phyloP scores from a whole-genome alignment of 2,888 invertebrate species.

The Tenthredo amoena region DNA sequence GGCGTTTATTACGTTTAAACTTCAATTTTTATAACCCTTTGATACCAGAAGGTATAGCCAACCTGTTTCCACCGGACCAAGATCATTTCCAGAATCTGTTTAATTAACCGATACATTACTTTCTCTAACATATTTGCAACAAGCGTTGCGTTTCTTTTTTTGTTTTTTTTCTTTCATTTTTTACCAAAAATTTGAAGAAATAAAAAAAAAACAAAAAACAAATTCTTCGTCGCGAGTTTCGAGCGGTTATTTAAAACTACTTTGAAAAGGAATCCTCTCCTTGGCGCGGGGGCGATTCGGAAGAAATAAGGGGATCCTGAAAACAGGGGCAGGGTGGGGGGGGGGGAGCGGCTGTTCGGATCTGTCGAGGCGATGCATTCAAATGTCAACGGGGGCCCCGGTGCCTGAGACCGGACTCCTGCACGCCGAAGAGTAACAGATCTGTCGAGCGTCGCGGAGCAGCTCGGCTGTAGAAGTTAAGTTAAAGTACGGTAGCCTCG shows the following conservation, averaged over 20 bases:
- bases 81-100: no score
- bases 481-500: slow-evolving; percentile 69
- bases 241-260: background rate
- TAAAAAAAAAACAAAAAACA: background rate
- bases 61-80: no score
- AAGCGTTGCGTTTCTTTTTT: no score
- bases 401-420: slow-evolving; percentile 67
- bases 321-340: background rate
- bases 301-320: background rate
- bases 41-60: background rate
- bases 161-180: no score
- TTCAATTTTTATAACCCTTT: slow-evolving; percentile 31
- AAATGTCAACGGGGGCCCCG: slow-evolving; percentile 72
- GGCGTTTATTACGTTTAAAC: slow-evolving; percentile 49
- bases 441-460: slow-evolving; percentile 66
- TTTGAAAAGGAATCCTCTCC: background rate
- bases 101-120: no score
- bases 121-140: no score
- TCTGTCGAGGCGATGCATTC: slow-evolving; percentile 67
- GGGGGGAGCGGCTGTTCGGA: slow-evolving; percentile 14
- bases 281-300: background rate
- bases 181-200: background rate
- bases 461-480: slow-evolving; percentile 54
- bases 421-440: slow-evolving; percentile 70
- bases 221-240: background rate